Evolutionary conservation across 2,797 vertebrate genomes (phyloP).

Genomic region (Xiphorhynchus erythropygius): DNA sequence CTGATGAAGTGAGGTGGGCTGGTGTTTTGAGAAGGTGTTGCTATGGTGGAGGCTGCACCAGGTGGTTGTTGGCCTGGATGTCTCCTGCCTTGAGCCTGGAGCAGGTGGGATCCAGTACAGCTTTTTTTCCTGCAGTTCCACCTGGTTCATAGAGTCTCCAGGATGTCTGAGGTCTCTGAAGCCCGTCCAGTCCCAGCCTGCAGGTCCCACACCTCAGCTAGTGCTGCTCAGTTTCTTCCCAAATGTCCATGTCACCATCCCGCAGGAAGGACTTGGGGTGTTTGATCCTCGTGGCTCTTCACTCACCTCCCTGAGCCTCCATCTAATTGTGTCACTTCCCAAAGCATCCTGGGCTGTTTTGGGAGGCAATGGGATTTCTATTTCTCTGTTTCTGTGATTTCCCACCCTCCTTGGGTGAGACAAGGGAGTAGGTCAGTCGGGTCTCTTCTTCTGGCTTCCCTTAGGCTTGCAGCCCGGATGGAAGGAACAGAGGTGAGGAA

Average conservation of each 20-base stretch:
- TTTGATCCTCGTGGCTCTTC: neutral
- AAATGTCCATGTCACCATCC: neutral
- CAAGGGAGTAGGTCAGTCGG: neutral
- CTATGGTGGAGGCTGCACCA: accelerated
- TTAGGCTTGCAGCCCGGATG: neutral
- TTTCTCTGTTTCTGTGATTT: neutral
- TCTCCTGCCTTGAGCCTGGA: accelerated
- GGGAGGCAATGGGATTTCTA: accelerated
- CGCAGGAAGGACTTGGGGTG: accelerated
- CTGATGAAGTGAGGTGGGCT: accelerated
- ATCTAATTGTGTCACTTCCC: neutral
- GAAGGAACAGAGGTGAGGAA: neutral
- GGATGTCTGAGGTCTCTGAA: neutral
- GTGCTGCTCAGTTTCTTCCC: neutral
- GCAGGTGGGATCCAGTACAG: neutral
- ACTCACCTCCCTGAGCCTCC: neutral
- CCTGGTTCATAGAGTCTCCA: neutral
- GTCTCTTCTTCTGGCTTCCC: neutral
- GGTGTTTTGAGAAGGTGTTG: neutral
- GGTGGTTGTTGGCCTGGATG: neutral
- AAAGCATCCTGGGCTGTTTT: neutral
- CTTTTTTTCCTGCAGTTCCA: neutral
- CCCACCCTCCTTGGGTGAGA: neutral
- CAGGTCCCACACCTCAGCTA: neutral
- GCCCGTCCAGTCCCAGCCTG: neutral